phyloP scores from a whole-genome alignment of 2,888 invertebrate genomes.

The Ethmia dodecea region DNA sequence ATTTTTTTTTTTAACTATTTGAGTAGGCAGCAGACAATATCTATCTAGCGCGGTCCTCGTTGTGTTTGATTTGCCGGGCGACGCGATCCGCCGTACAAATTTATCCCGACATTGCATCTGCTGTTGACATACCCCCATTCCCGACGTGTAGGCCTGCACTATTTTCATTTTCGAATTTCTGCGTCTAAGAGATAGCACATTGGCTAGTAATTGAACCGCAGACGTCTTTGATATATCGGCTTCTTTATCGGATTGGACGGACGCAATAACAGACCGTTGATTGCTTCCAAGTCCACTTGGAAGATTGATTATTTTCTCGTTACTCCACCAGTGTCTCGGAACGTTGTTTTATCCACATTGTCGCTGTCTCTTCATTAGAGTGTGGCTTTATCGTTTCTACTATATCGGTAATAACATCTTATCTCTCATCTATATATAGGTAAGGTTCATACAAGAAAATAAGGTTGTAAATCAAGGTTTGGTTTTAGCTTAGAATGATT shows the following conservation, averaged over 20 bases:
- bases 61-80: too few relatives aligned
- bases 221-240: slow-evolving; percentile 77
- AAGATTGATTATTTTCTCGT: slow-evolving; percentile 76
- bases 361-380: slow-evolving; percentile 15
- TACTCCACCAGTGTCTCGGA: slow-evolving; percentile 39
- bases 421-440: too few relatives aligned
- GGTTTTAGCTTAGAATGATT: too few relatives aligned
- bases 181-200: slow-evolving; percentile 64
- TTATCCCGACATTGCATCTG: slow-evolving; percentile 19
- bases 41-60: too few relatives aligned
- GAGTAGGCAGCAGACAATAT: too few relatives aligned
- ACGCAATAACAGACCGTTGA: slow-evolving; percentile 75
- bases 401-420: background rate
- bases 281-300: slow-evolving; percentile 73
- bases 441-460: too few relatives aligned
- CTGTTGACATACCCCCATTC: slow-evolving; percentile 40
- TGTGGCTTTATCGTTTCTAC: background rate
- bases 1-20: too few relatives aligned
- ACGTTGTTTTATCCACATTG: slow-evolving; percentile 46
- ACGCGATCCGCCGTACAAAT: slow-evolving; percentile 1
- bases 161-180: slow-evolving; percentile 66
- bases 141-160: slow-evolving; percentile 41
- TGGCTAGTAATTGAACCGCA: slow-evolving; percentile 69
- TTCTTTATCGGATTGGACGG: slow-evolving; percentile 74
- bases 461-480: too few relatives aligned